These are phyloP conservation scores for Drosophila austrosaltans DNA, from an alignment of 2,888 invertebrate species.

Conservation along the genomic window DNA sequence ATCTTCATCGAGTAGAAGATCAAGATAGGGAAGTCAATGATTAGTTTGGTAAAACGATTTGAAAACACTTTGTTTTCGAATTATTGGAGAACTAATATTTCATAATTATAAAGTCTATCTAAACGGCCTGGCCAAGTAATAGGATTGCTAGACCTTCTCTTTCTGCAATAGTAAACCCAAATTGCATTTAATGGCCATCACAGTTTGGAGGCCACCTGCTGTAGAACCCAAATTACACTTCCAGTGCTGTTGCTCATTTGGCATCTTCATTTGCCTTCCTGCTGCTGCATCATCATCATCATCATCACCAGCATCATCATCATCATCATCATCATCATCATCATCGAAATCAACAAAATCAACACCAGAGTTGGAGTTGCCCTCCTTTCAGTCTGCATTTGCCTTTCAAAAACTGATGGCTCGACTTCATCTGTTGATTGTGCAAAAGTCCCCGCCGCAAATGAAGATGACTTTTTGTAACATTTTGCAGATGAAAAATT, in stretches of 20 bases:
- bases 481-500: slow-evolving; percentile 50
- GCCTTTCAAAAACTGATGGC: slow-evolving; percentile 52
- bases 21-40: too few species aligned
- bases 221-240: slow-evolving; percentile 35
- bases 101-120: too few species aligned
- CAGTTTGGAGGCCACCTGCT: slow-evolving; percentile 38
- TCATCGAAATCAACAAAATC: slow-evolving; percentile 45
- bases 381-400: slow-evolving; percentile 63
- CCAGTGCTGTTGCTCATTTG: slow-evolving; percentile 31
- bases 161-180: slow-evolving; percentile 29
- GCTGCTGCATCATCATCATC: slow-evolving; percentile 14
- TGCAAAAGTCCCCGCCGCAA: slow-evolving; percentile 34
- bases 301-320: slow-evolving; percentile 31
- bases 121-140: too few species aligned
- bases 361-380: slow-evolving; percentile 43
- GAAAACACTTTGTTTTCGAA: too few species aligned
- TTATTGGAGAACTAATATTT: too few species aligned
- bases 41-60: too few species aligned
- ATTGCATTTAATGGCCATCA: slow-evolving; percentile 40
- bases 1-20: too few species aligned
- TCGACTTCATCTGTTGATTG: slow-evolving; percentile 23
- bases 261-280: slow-evolving; percentile 39
- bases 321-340: slow-evolving; percentile 30
- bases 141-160: slow-evolving; percentile 13
- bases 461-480: slow-evolving; percentile 43